These are phyloP conservation scores for Scaptomyza flava DNA, from an alignment of 2,888 invertebrate genomes.

Conservation along the genomic window DNA sequence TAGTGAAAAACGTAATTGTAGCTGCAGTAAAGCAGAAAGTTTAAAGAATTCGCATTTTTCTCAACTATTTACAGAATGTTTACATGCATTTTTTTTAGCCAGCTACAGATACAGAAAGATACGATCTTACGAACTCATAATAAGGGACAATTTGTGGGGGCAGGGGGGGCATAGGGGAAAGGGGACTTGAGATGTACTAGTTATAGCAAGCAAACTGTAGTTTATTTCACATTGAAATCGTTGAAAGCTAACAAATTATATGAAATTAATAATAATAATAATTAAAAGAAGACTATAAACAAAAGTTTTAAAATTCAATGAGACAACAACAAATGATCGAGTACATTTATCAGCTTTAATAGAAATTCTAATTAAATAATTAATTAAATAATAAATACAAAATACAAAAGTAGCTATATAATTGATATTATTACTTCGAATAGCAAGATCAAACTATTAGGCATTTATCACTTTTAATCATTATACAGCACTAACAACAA, in stretches of 20 bases:
- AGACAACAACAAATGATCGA: conserved; percentile 59
- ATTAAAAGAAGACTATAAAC: conserved; percentile 1
- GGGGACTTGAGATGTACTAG: background rate
- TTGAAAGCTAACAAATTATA: conserved; percentile 50
- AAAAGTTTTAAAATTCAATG: conserved; percentile 15
- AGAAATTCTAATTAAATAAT: conserved; percentile 63
- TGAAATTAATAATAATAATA: conserved; percentile 32
- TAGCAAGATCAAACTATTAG: conserved; percentile 63
- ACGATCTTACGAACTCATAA: conserved; percentile 1
- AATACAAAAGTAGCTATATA: conserved; percentile 47
- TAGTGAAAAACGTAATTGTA: conserved; percentile 7
- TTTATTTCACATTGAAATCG: conserved; percentile 77
- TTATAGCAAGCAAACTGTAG: conserved; percentile 35
- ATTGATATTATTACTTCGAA: conserved; percentile 38
- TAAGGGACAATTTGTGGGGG: background rate
- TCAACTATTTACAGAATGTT: conserved; percentile 61
- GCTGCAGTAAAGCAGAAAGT: conserved; percentile 13
- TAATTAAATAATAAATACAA: conserved; percentile 19
- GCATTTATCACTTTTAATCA: conserved; percentile 68
- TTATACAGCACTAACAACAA: conserved; percentile 37
- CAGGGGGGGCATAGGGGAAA: background rate
- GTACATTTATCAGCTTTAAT: conserved; percentile 75
- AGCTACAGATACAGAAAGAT: conserved; percentile 20
- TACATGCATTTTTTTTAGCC: conserved; percentile 36
- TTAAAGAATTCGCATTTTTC: conserved; percentile 43